phyloP scores from a whole-genome alignment of 2,888 invertebrate genomes.

The Euplexia lucipara region DNA sequence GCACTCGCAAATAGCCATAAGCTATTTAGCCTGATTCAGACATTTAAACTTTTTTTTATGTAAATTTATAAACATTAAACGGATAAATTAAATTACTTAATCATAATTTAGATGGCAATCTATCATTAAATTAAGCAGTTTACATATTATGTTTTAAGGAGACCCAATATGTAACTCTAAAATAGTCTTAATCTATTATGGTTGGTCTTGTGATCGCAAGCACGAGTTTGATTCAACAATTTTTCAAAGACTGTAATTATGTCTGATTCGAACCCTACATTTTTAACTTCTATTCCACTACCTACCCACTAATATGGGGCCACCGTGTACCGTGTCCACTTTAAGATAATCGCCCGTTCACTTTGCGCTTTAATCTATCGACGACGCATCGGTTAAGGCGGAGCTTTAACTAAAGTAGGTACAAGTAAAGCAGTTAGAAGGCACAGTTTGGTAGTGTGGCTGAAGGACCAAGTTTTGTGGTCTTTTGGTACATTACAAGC shows the following conservation, averaged over 20 bases:
- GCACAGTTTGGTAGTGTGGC: not conserved
- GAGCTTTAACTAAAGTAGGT: slow-evolving; percentile 19
- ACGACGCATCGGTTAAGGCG: slow-evolving; percentile 44
- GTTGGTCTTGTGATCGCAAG: too few species aligned
- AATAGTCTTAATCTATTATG: too few species aligned
- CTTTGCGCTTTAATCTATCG: slow-evolving; percentile 66
- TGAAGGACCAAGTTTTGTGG: not conserved
- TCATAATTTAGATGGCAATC: too few species aligned
- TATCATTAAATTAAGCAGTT: too few species aligned
- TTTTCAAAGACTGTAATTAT: not conserved
- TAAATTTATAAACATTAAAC: too few species aligned
- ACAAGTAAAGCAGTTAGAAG: not conserved
- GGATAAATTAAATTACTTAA: too few species aligned
- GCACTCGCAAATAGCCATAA: too few species aligned
- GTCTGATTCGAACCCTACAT: not conserved
- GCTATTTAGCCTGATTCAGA: too few species aligned
- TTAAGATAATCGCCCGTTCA: slow-evolving; percentile 72
- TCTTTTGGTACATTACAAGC: not conserved
- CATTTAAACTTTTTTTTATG: too few species aligned
- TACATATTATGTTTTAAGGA: too few species aligned
- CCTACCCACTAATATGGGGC: slow-evolving; percentile 21
- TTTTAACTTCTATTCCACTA: slow-evolving; percentile 17
- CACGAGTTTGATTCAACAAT: not conserved
- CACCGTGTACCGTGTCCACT: slow-evolving; percentile 69
- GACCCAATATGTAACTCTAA: too few species aligned